Percentiles rank a stretch among this genome's conserved stretches.
Conservation (phyloP, 2,113 vertebrate genomes). For the Emydocephalus ijimae region DNA sequence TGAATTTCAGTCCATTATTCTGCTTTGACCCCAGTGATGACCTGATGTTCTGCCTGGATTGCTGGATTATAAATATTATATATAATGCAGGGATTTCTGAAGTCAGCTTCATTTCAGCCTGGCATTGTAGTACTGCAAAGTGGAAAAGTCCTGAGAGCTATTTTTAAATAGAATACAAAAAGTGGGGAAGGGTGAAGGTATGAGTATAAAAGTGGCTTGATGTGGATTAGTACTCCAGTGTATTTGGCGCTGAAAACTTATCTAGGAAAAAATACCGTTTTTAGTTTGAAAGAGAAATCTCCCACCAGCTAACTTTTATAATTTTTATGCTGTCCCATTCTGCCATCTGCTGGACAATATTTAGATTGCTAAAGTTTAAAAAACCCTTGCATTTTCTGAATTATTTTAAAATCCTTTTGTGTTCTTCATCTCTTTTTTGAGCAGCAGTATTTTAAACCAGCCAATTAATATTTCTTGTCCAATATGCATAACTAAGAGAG, state of each 20-base stretch:
- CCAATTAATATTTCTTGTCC: background rate
- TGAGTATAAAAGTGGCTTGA: background rate
- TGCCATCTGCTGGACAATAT: constrained; percentile 58
- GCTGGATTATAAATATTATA: too few species aligned
- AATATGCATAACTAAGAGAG: background rate
- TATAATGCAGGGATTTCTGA: background rate
- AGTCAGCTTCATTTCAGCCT: background rate
- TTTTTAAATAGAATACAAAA: background rate
- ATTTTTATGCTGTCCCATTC: constrained; percentile 27
- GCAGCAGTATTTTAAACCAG: background rate
- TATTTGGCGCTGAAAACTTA: background rate
- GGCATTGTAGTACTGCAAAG: background rate
- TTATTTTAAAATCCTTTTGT: background rate
- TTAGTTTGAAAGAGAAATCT: background rate
- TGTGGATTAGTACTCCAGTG: background rate
- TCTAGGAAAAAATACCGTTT: background rate
- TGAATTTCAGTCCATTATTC: too few species aligned
- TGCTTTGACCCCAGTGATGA: too few species aligned
- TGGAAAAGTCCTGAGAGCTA: background rate
- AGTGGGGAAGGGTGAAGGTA: background rate
- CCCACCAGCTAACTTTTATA: background rate
- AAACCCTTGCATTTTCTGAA: background rate
- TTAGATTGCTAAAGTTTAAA: background rate
- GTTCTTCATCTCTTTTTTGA: background rate
- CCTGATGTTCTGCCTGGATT: too few species aligned